Evolutionary conservation across 1,140 invertebrate species (phyloP), one percentile per base, ranked within the genome.

Genomic region (Cepaea nemoralis): DNA sequence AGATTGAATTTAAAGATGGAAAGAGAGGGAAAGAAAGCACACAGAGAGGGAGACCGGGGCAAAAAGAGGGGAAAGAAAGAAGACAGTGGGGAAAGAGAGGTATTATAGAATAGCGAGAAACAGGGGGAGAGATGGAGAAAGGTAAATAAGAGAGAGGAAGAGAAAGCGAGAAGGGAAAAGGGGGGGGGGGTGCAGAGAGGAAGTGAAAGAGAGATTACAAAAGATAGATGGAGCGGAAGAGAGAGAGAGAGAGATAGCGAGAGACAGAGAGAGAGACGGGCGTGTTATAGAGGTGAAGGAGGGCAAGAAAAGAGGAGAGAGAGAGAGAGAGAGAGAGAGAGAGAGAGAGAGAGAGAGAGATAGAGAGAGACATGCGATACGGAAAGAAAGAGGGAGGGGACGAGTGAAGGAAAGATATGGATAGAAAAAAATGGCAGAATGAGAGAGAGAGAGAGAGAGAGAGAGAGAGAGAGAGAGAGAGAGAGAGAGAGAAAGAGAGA

Each of bases 381-480:
- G 24, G 55, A 24, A 59, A 59, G 10, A 59, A 6, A 59, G 22
- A 59, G 55, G n/a, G 8, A 59, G 8, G 19, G 45, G 45, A 19
- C 8, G 45, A n/a, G 10, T 19, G 55, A 59, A 12, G 5, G 10
- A 59, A 6, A 59, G 22, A 59, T 5, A 59, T 12, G n/a, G 55
- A 59, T 59, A 59, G 45, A 59, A n/a, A 10, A 59, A 59, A 5
- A 59, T n/a, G n/a, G 55, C 5, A 45, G 8, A 8, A 45, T 45
- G 55, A 59, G 55, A 59, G 55, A n/a, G 10, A 59, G 55, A n/a
- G 55, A 59, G 55, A 59, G 12, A 59, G 55, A 59, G 55, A 59
- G 55, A 59, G 55, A 59, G 14, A 59, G 55, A 59, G 55, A 59
- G 55, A 59, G 55, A n/a, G 55, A 24, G 22, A n/a, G 22, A 59